phyloP scores from a whole-genome alignment of 2,888 invertebrate species.

The Cistogaster globosa region DNA sequence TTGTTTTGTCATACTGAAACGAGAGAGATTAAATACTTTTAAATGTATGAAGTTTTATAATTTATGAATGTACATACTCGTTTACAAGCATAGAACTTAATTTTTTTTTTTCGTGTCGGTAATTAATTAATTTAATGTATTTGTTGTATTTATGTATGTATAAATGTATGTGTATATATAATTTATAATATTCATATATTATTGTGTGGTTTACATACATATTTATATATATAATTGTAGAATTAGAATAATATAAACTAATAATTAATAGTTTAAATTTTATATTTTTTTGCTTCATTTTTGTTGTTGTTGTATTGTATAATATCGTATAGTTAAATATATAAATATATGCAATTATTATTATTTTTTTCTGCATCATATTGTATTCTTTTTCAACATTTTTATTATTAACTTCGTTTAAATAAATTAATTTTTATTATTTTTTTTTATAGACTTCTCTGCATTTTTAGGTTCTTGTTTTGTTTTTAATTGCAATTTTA shows the following conservation, averaged over 20 bases:
- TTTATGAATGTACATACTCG: neutral
- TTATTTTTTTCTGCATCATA: slow-evolving; percentile 34
- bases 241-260: slow-evolving; percentile 50
- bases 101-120: neutral
- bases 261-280: slow-evolving; percentile 58
- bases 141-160: slow-evolving; percentile 19
- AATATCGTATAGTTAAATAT: slow-evolving; percentile 60
- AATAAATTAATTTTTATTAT: slow-evolving; percentile 2
- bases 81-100: too few relatives aligned
- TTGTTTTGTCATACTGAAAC: slow-evolving; percentile 6
- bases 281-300: slow-evolving; percentile 25
- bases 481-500: slow-evolving; percentile 21
- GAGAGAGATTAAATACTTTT: slow-evolving; percentile 22
- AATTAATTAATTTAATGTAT: slow-evolving; percentile 38
- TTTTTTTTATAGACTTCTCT: slow-evolving; percentile 53
- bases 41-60: neutral
- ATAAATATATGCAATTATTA: slow-evolving; percentile 64
- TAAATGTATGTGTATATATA: slow-evolving; percentile 15
- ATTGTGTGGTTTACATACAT: too few relatives aligned
- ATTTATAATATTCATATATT: neutral
- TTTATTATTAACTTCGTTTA: slow-evolving; percentile 43
- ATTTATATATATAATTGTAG: slow-evolving; percentile 29
- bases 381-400: slow-evolving; percentile 53
- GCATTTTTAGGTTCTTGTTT: slow-evolving; percentile 34
- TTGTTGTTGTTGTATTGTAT: slow-evolving; percentile 48